Evolutionary conservation across 37 sponge, comb jelly and placozoan species (phyloP), one percentile per base, ranked within the genome.

Genomic region (Crambe crambe): DNA sequence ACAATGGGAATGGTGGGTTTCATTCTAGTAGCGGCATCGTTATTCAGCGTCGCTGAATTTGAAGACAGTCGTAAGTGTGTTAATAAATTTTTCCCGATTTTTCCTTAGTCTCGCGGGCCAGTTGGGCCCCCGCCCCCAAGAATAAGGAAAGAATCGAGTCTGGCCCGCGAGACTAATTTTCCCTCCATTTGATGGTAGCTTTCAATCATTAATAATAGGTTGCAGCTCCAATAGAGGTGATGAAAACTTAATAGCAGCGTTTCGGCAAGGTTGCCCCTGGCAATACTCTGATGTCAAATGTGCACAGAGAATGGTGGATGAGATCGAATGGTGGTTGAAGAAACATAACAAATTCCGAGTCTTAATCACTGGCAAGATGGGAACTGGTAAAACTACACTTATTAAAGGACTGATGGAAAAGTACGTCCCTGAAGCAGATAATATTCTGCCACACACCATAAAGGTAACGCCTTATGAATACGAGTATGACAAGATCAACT

Each of bases 381-480:
- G 66, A 3, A 65, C 66, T 65, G 66, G 66, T 31, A 65, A 65
- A 30, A 65, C 66, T 2, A 65, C 66, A 12, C 66, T 65, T 2
- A 65, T 65, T 34, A 65, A 65, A 65, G 66, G 66, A 34, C 66
- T 65, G 10, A 65, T 2, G 31, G 66, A 65, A 30, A 65, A 30
- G 12, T 65, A 65, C 10, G 34, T 65, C 2, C 66, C 66, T 2
- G 35, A 9, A 34, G 66, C 2, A 20, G 66, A 65, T 30, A 65
- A 31, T 65, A 30, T 65, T 65, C 35, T 65, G 2, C 66, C 66
- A 17, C 31, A 32, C 66, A 65, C 66, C 10, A 8, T 34, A 65
- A 65, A 30, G 25, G 66, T 65, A 65, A 65, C 31, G 31, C 35
- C 31, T 17, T 30, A 65, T 65, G 35, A 5, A 3, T 65, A 65